Conservation (phyloP, 2,888 invertebrate species). For the Scaptomyza parva region DNA sequence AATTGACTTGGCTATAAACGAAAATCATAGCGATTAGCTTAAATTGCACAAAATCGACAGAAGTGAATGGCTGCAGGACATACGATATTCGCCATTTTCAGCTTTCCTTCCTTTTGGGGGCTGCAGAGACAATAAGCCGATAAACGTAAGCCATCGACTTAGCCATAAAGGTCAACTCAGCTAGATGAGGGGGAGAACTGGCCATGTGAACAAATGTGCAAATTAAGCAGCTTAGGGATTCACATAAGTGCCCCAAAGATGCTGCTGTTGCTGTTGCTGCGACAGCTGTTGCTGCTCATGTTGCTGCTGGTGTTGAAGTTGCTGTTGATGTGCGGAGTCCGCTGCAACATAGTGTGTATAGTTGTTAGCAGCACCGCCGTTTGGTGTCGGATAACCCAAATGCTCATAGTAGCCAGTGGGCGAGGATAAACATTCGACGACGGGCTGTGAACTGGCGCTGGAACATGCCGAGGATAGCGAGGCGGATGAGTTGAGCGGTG, state of each 20-base stretch:
- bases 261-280: slow-evolving; percentile 69
- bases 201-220: slow-evolving; percentile 56
- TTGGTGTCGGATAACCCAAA: slow-evolving; percentile 46
- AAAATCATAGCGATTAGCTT: slow-evolving; percentile 72
- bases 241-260: slow-evolving; percentile 82
- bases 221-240: slow-evolving; percentile 80
- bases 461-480: slow-evolving; percentile 73
- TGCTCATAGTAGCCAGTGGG: slow-evolving; percentile 64
- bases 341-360: slow-evolving; percentile 39
- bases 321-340: slow-evolving; percentile 56
- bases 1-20: slow-evolving; percentile 57
- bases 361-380: slow-evolving; percentile 13
- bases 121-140: slow-evolving; percentile 73
- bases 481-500: slow-evolving; percentile 72
- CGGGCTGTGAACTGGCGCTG: slow-evolving; percentile 71
- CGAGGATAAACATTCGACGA: slow-evolving; percentile 56
- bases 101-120: slow-evolving; percentile 8
- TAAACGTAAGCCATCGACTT: slow-evolving; percentile 59
- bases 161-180: slow-evolving; percentile 52
- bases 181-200: background rate
- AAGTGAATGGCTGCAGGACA: slow-evolving; percentile 32
- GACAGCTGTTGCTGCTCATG: slow-evolving; percentile 59
- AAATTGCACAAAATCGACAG: slow-evolving; percentile 70
- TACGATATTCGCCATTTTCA: background rate
- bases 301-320: slow-evolving; percentile 44